Evolutionary conservation across 1,140 invertebrate species (phyloP).

Genomic region (Conus ventricosus): DNA sequence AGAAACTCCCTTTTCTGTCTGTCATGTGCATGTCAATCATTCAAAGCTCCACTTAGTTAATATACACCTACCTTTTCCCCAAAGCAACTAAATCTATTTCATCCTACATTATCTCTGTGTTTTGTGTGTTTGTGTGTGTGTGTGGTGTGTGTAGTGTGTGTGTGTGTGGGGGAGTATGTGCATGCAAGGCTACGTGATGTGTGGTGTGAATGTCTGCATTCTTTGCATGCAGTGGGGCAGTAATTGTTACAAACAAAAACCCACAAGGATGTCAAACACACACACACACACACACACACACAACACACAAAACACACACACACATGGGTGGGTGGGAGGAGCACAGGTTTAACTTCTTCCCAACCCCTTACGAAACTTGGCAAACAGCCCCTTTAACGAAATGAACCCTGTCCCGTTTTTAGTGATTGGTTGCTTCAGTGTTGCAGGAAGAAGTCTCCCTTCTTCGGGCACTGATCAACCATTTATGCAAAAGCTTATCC

Average conservation of each 20-base stretch:
- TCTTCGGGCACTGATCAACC: background rate
- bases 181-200: background rate
- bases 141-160: conserved; percentile 4
- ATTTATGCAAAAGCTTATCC: background rate
- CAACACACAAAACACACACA: background rate
- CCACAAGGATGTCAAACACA: background rate
- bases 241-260: background rate
- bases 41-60: too few species aligned
- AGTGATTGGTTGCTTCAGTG: too few species aligned
- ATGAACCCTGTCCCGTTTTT: too few species aligned
- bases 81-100: too few species aligned
- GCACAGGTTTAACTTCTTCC: background rate
- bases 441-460: background rate
- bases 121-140: too few species aligned
- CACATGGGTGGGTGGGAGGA: background rate
- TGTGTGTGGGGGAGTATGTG: background rate
- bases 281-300: background rate
- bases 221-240: background rate
- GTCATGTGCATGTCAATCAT: too few species aligned
- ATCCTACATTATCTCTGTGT: too few species aligned
- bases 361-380: background rate
- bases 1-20: too few species aligned
- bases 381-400: background rate
- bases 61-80: too few species aligned
- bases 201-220: background rate